Percentiles rank a stretch among this genome's conserved stretches.
Conservation (phyloP, 2,797 vertebrate genomes). For the Sciaenops ocellatus region DNA sequence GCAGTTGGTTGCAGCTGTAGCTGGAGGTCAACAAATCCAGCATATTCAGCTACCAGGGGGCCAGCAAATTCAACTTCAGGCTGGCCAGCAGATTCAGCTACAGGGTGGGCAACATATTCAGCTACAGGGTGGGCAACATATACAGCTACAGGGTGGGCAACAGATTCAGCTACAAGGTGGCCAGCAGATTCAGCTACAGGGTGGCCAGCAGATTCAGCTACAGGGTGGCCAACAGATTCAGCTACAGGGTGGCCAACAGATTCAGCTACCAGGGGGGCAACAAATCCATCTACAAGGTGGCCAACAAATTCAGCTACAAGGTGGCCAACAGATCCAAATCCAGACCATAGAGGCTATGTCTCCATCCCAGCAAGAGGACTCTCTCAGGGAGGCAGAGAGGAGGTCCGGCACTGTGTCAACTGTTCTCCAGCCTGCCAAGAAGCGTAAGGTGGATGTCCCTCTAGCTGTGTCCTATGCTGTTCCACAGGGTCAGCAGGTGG, state of each 20-base stretch:
- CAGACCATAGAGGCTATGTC: slow-evolving; percentile 96
- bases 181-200: slow-evolving; percentile 62
- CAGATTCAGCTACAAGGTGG: slow-evolving; percentile 52
- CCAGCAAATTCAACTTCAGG: slow-evolving; percentile 60
- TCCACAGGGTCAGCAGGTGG: slow-evolving; percentile 95
- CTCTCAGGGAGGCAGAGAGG: slow-evolving; percentile 91
- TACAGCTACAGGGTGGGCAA: slow-evolving; percentile 79
- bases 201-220: slow-evolving; percentile 74
- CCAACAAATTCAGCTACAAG: slow-evolving; percentile 80
- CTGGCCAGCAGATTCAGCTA: slow-evolving; percentile 63
- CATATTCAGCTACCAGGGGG: slow-evolving; percentile 61
- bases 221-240: slow-evolving; percentile 70
- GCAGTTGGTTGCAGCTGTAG: slow-evolving; percentile 79
- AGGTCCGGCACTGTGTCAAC: slow-evolving; percentile 87
- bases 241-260: slow-evolving; percentile 66
- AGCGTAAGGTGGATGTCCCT: slow-evolving; percentile 98
- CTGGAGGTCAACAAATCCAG: slow-evolving; percentile 87
- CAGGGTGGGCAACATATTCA: slow-evolving; percentile 55
- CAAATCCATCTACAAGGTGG: slow-evolving; percentile 70
- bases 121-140: slow-evolving; percentile 87
- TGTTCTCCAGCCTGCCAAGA: slow-evolving; percentile 98
- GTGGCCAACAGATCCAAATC: slow-evolving; percentile 97
- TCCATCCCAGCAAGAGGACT: slow-evolving; percentile 91
- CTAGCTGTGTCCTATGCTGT: slow-evolving; percentile 96
- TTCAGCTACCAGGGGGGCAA: slow-evolving; percentile 66